Conservation (phyloP, 2,888 invertebrate species). For the Clistopyga incitator region DNA sequence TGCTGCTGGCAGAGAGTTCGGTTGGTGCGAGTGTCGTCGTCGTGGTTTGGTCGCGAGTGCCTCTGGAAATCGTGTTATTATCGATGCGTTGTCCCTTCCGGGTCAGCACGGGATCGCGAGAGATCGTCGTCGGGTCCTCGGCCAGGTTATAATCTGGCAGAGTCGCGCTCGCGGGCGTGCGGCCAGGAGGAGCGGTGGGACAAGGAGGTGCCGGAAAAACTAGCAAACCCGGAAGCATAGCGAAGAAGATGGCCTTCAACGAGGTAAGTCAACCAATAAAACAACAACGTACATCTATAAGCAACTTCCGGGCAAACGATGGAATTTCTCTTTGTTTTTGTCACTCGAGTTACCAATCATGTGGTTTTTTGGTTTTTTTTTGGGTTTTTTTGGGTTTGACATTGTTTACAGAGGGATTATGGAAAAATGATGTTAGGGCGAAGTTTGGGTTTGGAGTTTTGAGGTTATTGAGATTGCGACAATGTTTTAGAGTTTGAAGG, state of each 20-base stretch:
- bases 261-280: conserved; percentile 88
- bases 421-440: no score
- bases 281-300: neutral
- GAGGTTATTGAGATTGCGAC: no score
- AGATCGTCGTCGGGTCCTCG: conserved; percentile 55
- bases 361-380: no score
- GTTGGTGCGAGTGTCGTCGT: conserved; percentile 39
- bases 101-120: conserved; percentile 49
- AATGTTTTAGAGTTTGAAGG: no score
- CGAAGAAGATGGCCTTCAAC: conserved; percentile 90
- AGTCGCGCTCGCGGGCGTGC: neutral
- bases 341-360: no score
- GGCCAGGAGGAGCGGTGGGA: conserved; percentile 77
- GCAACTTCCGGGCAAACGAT: neutral
- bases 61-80: conserved; percentile 53
- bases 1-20: conserved; percentile 73
- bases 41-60: conserved; percentile 36
- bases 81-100: conserved; percentile 67
- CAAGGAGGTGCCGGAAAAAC: conserved; percentile 82
- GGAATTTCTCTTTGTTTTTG: no score
- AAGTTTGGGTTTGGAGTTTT: no score
- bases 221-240: conserved; percentile 81
- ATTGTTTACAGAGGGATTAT: no score
- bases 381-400: no score
- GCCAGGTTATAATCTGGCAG: conserved; percentile 28